Base-by-base conservation (phyloP, 2,113 vertebrate genomes). In the Syngnathus scovelli region DNA sequence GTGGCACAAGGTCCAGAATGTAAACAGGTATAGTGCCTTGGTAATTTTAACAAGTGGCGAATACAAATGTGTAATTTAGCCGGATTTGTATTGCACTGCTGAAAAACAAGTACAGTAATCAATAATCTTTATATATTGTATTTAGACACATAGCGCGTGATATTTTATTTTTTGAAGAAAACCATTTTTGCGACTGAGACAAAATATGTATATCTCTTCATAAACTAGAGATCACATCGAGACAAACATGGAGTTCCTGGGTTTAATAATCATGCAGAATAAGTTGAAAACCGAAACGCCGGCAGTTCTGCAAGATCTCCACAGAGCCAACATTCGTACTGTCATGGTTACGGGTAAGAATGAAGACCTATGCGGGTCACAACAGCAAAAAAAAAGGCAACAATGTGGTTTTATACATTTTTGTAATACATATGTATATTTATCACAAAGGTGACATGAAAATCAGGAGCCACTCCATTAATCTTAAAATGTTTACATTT, bases 241-340 rank as follows among this genome's bases (percentile, higher is more conserved):
- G 89, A 89, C 87, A 78, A 96, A 94, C 90, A 94, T 99, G 95
- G 93, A 95, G 71, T 98, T 99, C 86, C 86, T 99, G 87, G 97
- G 97, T 74, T 89, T 99, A 74, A 95, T 99, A 80, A 90, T 99
- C 88, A 98, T 99, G 96, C 97, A 99, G 88, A 99, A 98, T 89
- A 98, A 99, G 72, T 90, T 98, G 74, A 99, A 99, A 83, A 80
- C 90, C 74, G 96, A 99, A 91, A 96, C 95, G 9, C 92, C 95
- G 38, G 90, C 78, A 6, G 95, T 99, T 48, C 92, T 99, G 84
- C 91, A 94, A 83, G 93, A 95, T 79, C 92, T 99, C 75, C 91
- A 86, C 80, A 90, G 84, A 81, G 97, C 97, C 87, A 92, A 92
- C 88, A 95, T 99, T 83, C 97, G 97, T 81, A 97, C 95, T 1